A percentile compares a stretch with the other conserved stretches of the same genome.
Conservation (phyloP, 2,888 invertebrate genomes). For the Mesorhabditis belari region DNA sequence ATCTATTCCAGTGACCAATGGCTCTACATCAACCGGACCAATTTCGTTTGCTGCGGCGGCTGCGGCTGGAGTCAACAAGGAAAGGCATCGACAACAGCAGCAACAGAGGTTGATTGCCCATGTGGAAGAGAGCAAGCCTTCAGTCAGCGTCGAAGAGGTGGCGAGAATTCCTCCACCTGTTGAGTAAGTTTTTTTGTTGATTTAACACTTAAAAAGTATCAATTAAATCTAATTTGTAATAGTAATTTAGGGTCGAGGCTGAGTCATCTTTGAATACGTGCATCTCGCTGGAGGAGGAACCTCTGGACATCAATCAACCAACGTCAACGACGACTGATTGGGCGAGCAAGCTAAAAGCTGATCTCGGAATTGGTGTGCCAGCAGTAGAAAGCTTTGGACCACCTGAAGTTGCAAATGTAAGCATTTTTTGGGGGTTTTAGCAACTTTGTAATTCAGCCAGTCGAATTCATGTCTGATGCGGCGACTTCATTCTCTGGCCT, state of each 20-base stretch:
- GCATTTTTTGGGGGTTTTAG: not conserved
- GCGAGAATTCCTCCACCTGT: no score
- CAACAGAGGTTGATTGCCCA: constrained; percentile 6
- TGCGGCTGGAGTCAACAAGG: constrained; percentile 23
- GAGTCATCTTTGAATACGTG: no score
- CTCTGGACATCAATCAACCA: no score
- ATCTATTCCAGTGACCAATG: constrained; percentile 3
- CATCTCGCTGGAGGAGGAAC: no score
- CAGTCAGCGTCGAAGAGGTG: not conserved
- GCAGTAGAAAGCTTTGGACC: no score
- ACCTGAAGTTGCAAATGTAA: not conserved
- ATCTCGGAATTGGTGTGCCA: constrained; percentile 33
- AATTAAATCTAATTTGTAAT: no score
- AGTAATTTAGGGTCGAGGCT: no score
- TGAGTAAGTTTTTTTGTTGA: not conserved
- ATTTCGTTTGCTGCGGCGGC: constrained; percentile 33
- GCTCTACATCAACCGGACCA: constrained; percentile 11
- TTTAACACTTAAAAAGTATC: no score
- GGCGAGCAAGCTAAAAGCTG: constrained; percentile 40
- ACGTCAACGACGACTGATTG: constrained; percentile 11
- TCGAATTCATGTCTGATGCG: not conserved
- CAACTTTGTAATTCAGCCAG: not conserved
- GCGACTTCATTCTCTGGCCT: not conserved
- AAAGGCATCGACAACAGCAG: constrained; percentile 18
- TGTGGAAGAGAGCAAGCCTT: not conserved